Conservation (phyloP, 2,888 invertebrate species). For the Kuschelorhynchus macadamiae region DNA sequence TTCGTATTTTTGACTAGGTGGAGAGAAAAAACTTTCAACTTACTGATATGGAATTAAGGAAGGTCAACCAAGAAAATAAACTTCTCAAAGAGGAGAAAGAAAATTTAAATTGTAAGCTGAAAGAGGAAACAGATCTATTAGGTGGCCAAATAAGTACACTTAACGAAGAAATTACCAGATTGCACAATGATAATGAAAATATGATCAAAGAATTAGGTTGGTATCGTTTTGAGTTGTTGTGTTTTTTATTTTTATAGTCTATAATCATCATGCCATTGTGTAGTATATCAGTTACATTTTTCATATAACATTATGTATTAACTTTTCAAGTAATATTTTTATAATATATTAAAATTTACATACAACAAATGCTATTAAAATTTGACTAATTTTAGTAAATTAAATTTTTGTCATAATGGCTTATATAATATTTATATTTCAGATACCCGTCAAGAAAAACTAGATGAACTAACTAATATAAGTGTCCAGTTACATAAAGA, state of each 20-base stretch:
- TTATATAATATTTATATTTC: too few species aligned
- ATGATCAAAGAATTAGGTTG: slow-evolving; percentile 38
- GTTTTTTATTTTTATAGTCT: too few species aligned
- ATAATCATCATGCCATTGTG: too few species aligned
- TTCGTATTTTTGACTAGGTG: slow-evolving; percentile 5
- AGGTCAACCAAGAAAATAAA: slow-evolving; percentile 43
- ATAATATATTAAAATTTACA: too few species aligned
- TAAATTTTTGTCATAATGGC: too few species aligned
- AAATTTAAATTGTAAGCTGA: slow-evolving; percentile 27
- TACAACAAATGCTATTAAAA: too few species aligned
- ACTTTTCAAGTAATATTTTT: too few species aligned
- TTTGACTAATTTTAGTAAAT: too few species aligned
- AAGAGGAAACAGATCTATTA: slow-evolving; percentile 25
- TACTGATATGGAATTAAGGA: slow-evolving; percentile 9
- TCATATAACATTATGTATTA: too few species aligned
- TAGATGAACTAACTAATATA: slow-evolving; percentile 15
- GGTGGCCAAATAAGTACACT: slow-evolving; percentile 21
- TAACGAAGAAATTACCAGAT: slow-evolving; percentile 26
- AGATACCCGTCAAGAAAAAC: slow-evolving; percentile 27
- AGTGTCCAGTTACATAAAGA: slow-evolving; percentile 4
- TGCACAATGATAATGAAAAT: slow-evolving; percentile 33
- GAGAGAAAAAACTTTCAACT: slow-evolving; percentile 49
- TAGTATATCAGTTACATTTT: too few species aligned
- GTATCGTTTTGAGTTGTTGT: too few species aligned
- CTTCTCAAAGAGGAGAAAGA: slow-evolving; percentile 41